A percentile compares a stretch with the other conserved stretches of the same genome.
These are phyloP conservation scores for Eurypyga helias DNA, from an alignment of 2,113 vertebrate genomes.

Conservation along the genomic window DNA sequence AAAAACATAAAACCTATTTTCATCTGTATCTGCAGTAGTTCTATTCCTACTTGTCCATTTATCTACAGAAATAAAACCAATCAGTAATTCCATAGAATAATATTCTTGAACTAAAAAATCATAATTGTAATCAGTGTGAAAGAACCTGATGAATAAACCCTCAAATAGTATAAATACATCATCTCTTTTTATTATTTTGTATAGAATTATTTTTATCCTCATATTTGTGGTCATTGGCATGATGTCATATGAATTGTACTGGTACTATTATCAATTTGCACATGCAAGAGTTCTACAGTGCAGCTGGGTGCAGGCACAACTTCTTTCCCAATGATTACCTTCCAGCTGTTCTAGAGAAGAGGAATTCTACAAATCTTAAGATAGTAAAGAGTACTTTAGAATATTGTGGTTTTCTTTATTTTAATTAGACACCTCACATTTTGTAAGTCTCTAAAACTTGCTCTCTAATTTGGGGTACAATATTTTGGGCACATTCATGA, in stretches of 20 bases:
- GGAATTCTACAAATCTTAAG: background rate
- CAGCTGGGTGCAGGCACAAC: background rate
- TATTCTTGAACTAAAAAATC: background rate
- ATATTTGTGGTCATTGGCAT: background rate
- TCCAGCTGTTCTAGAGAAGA: background rate
- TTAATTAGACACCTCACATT: background rate
- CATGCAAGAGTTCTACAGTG: background rate
- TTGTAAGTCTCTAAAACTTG: background rate
- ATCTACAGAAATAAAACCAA: background rate
- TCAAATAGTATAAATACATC: background rate
- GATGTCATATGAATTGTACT: background rate
- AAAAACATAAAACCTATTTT: constrained; percentile 7
- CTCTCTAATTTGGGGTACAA: background rate
- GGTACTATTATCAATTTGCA: background rate
- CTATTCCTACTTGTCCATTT: constrained; percentile 31
- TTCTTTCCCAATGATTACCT: background rate
- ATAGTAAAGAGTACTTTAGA: background rate
- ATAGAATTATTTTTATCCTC: background rate
- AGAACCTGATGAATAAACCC: constrained; percentile 28
- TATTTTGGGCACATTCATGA: background rate
- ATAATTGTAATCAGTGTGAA: background rate
- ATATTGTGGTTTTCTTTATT: background rate
- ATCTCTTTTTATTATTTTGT: constrained; percentile 7
- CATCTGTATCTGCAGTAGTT: background rate
- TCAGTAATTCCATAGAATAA: constrained; percentile 36